Percentiles rank a stretch among this genome's conserved stretches.
These are phyloP conservation scores for Xenus cinereus DNA, from an alignment of 2,113 vertebrate genomes.

Conservation along the genomic window DNA sequence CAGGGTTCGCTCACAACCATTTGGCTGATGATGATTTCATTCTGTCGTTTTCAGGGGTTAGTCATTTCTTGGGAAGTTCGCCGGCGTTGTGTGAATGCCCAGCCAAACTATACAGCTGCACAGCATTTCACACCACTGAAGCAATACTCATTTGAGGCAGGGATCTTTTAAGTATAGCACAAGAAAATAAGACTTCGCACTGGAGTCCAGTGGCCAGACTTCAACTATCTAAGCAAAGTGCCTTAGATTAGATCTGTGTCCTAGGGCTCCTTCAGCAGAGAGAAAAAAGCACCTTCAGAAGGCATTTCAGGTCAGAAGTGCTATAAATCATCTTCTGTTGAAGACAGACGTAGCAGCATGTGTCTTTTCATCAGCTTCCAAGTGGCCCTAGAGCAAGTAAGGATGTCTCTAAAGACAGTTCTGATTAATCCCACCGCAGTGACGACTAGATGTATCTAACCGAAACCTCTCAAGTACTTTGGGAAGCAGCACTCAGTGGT, in stretches of 20 bases:
- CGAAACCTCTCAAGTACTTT: accelerated
- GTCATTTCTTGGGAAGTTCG: background rate
- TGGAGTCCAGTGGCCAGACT: background rate
- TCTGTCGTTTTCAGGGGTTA: background rate
- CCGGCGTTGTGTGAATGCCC: background rate
- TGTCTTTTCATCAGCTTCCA: background rate
- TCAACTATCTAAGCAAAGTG: background rate
- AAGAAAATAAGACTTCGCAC: background rate
- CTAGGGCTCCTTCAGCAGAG: background rate
- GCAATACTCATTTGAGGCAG: background rate
- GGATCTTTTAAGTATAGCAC: background rate
- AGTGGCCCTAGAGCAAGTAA: background rate
- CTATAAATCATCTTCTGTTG: background rate
- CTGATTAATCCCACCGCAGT: background rate
- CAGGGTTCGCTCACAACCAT: accelerated
- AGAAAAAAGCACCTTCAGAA: background rate
- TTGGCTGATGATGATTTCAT: background rate
- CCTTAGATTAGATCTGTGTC: background rate
- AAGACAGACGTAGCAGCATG: background rate
- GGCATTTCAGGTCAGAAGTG: background rate
- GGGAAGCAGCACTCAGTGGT: background rate
- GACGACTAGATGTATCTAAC: background rate
- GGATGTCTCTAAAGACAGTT: background rate
- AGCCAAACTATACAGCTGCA: background rate
- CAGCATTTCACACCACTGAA: background rate